These are phyloP conservation scores for Onychomys arenicola DNA, from an alignment of 2,797 vertebrate species.

Conservation along the genomic window DNA sequence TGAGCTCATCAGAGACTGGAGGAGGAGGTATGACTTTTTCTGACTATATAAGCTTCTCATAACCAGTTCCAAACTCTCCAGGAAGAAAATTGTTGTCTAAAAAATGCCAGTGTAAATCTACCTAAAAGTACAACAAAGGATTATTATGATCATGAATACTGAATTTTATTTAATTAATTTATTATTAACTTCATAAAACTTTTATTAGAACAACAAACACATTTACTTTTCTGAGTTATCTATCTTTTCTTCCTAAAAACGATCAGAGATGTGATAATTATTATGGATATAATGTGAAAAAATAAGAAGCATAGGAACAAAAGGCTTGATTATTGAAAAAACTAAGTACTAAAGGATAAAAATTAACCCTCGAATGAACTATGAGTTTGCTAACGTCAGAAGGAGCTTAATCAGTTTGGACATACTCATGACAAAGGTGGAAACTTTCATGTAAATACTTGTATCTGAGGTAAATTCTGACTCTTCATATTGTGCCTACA, in stretches of 20 bases:
- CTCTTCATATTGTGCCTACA: neutral
- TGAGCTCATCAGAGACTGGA: neutral
- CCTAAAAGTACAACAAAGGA: neutral
- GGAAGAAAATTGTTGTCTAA: neutral
- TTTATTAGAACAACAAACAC: slow-evolving; percentile 5
- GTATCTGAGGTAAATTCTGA: neutral
- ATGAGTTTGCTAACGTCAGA: neutral
- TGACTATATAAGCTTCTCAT: neutral
- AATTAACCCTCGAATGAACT: neutral
- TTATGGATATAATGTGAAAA: neutral
- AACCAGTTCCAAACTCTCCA: neutral
- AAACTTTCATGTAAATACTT: neutral
- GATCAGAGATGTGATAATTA: slow-evolving; percentile 36
- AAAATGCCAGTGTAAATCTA: neutral
- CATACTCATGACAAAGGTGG: neutral
- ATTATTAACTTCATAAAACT: slow-evolving; percentile 44
- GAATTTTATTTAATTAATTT: slow-evolving; percentile 55
- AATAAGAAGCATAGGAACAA: slow-evolving; percentile 15
- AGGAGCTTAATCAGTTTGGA: slow-evolving; percentile 8
- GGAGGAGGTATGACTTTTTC: neutral
- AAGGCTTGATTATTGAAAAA: slow-evolving; percentile 13
- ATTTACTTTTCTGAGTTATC: slow-evolving; percentile 9
- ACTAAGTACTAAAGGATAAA: slow-evolving; percentile 29
- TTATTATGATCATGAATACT: neutral
- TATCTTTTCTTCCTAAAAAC: neutral